Evolutionary conservation across 1,140 invertebrate genomes (phyloP).

Genomic region (Temnothorax longispinosus): DNA sequence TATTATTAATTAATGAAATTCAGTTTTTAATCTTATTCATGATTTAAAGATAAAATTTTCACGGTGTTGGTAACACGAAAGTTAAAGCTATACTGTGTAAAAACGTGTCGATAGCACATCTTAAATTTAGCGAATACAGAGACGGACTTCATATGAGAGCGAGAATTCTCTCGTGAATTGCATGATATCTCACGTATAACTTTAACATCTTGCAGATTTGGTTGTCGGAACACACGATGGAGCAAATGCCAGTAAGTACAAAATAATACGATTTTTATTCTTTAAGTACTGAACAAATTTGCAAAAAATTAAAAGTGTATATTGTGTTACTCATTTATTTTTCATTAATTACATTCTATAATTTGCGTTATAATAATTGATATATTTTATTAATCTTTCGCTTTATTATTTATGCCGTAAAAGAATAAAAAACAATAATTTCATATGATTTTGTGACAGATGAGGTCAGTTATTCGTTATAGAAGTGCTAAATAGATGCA

Average conservation of each 20-base stretch:
- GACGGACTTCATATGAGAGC: conserved; percentile 15
- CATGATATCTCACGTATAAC: conserved; percentile 27
- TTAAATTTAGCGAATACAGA: conserved; percentile 11
- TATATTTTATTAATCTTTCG: background rate
- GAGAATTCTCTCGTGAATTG: background rate
- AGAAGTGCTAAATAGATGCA: background rate
- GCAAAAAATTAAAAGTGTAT: background rate
- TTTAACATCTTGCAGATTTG: conserved; percentile 88
- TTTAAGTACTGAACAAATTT: background rate
- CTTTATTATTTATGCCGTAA: background rate
- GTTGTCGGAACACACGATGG: conserved; percentile 90
- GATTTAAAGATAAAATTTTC: conserved; percentile 1
- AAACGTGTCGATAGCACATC: background rate
- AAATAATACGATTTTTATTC: conserved; percentile 24
- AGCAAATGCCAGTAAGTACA: conserved; percentile 92
- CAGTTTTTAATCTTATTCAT: background rate
- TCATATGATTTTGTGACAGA: background rate
- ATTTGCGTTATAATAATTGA: background rate
- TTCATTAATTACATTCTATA: background rate
- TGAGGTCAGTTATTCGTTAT: background rate
- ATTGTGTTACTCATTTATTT: background rate
- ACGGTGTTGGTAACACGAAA: background rate
- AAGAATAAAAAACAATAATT: background rate
- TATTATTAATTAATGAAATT: conserved; percentile 5
- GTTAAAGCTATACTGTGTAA: background rate